Base-by-base conservation (phyloP, 2,797 vertebrate genomes). In the Hippopotamyrus pictus region DNA sequence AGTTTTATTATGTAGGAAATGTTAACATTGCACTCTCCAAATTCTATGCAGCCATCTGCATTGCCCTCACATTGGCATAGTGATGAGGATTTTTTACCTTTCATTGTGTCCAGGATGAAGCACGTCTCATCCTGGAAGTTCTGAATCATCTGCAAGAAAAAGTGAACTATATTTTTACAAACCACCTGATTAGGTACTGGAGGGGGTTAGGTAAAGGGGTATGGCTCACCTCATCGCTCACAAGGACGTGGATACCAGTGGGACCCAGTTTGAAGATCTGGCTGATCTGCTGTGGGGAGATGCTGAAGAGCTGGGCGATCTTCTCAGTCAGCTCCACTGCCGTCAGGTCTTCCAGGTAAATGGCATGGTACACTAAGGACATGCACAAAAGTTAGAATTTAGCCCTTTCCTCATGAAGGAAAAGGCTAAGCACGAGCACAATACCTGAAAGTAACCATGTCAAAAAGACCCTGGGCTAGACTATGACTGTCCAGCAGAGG, bases 121-220 rank as follows among this genome's bases (percentile, higher is more conserved):
- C 98, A 99, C 8, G 98, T 96, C 93, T 99, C 98, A 57, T 99
- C 98, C 93, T 98, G 98, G 94, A 99, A 99, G 93, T 99, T 99
- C 93, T 98, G 98, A 92, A 99, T 99, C 98, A 99, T 99, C 98
- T 99, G 95, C 91, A 53, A 90, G n/a, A 89, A 22, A 51, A 53
- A 14, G 17, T 59, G 29, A 86, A 29, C 12, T 73, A 33, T 73
- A 25, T 8, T 87, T 73, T 53, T 59, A 87, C 25, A 59, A 41
- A 57, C 14, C 29, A 87, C 37, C 17, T 44, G 5, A 44, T 19
- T 19, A 44, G 19, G 37, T 9, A 41, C 73, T 46, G 37, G 29
- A 73, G 73, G 73, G 11, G 46, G 14, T 50, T 54, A 12, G 46
- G 29, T 7, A 0, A 8, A 44, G 17, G 57, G 53, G 41, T 7